phyloP scores from a whole-genome alignment of 2,888 invertebrate genomes.

The Drosophila barbarae region DNA sequence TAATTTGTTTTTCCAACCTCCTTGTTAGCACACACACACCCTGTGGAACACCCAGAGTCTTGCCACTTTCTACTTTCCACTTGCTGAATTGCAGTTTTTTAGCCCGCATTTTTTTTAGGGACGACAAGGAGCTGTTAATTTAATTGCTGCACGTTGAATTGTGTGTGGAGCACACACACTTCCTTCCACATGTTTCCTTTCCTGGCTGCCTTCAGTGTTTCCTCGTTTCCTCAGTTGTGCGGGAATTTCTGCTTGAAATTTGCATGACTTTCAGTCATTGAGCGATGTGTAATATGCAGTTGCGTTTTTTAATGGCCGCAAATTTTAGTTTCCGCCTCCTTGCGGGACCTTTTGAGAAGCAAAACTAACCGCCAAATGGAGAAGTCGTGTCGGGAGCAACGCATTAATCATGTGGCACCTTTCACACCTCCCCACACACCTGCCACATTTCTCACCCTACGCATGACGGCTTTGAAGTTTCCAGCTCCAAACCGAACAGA shows the following conservation, averaged over 20 bases:
- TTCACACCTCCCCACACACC: conserved; percentile 8
- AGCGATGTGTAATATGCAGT: conserved; percentile 43
- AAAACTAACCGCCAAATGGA: conserved; percentile 30
- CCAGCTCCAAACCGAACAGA: not conserved
- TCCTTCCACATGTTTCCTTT: conserved; percentile 14
- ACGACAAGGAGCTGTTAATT: conserved; percentile 45
- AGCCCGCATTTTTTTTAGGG: not conserved
- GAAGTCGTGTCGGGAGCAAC: conserved; percentile 31
- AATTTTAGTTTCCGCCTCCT: conserved; percentile 32
- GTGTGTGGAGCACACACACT: conserved; percentile 8
- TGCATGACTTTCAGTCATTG: conserved; percentile 24
- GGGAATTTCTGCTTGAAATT: conserved; percentile 35
- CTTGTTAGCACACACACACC: conserved; percentile 1
- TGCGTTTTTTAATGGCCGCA: conserved; percentile 45
- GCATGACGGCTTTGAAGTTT: conserved; percentile 30
- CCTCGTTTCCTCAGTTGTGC: conserved; percentile 12
- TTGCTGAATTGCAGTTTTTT: conserved; percentile 17
- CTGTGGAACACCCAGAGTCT: not conserved
- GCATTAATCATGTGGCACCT: conserved; percentile 44
- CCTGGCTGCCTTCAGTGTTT: conserved; percentile 6
- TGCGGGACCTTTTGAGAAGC: conserved; percentile 15
- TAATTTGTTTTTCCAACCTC: not conserved
- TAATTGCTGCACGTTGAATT: conserved; percentile 41
- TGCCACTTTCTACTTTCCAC: not conserved
- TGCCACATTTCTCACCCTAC: conserved; percentile 25